A percentile compares a stretch with the other conserved stretches of the same genome.
Conservation (phyloP, 30 jellyfish, hydroid and myxozoan genomes). For the Hydractinia symbiolongicarpus region DNA sequence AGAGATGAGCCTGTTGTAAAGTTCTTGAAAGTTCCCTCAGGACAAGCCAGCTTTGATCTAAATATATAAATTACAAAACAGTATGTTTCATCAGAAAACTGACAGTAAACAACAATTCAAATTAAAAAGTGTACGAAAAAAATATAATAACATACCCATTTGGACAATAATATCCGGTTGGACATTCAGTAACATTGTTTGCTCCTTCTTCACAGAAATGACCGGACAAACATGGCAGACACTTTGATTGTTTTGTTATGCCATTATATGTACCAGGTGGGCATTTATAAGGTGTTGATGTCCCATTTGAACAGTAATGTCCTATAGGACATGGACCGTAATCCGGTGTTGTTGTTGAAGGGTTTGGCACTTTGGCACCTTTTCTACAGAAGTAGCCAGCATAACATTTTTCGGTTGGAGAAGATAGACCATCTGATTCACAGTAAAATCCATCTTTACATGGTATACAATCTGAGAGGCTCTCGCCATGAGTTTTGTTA, state of each 20-base stretch:
- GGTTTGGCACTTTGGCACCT: conserved; percentile 66
- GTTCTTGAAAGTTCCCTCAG: conserved; percentile 87
- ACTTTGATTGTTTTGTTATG: conserved; percentile 49
- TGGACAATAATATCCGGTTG: conserved; percentile 84
- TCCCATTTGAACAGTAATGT: conserved; percentile 56
- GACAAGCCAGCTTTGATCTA: conserved; percentile 63
- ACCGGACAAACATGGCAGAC: conserved; percentile 77
- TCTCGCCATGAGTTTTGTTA: conserved; percentile 71
- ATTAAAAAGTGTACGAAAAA: not conserved
- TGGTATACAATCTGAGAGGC: conserved; percentile 47
- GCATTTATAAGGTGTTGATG: conserved; percentile 61
- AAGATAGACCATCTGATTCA: conserved; percentile 66
- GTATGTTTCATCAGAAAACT: not conserved
- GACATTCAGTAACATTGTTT: conserved; percentile 50
- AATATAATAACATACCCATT: conserved; percentile 49
- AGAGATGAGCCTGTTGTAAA: conserved; percentile 62
- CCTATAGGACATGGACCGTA: conserved; percentile 92
- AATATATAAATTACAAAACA: not conserved
- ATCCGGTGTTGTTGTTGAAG: conserved; percentile 41
- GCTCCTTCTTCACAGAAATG: conserved; percentile 68
- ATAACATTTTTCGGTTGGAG: conserved; percentile 79
- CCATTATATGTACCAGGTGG: conserved; percentile 70
- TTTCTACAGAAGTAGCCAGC: conserved; percentile 78
- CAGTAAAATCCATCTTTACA: conserved; percentile 80
- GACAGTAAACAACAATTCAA: not conserved